Percentiles rank a stretch among this genome's conserved stretches.
phyloP scores from a whole-genome alignment of 2,888 invertebrate species.

The Tortricodes alternella region DNA sequence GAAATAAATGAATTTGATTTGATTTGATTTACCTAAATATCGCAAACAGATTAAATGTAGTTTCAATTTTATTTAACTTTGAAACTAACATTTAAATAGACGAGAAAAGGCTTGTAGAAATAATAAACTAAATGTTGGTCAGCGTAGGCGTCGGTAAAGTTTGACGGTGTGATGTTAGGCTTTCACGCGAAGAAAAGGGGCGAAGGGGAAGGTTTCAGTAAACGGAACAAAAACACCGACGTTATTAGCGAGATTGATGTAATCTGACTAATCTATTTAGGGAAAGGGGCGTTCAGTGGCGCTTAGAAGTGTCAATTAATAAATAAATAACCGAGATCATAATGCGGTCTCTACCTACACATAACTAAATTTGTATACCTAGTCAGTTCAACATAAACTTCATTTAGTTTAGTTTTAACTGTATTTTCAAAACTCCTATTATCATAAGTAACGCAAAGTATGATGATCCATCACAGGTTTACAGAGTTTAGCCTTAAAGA shows the following conservation, averaged over 20 bases:
- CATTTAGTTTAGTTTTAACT: no score
- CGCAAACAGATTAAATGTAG: no score
- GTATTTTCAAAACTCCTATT: no score
- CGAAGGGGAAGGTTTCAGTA: constrained; percentile 71
- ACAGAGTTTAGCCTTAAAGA: no score
- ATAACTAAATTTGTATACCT: neutral
- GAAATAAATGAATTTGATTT: no score
- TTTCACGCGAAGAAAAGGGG: constrained; percentile 68
- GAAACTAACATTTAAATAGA: neutral
- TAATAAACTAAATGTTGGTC: neutral
- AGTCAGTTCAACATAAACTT: no score
- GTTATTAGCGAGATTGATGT: constrained; percentile 83
- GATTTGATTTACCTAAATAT: no score
- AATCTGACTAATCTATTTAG: constrained; percentile 83
- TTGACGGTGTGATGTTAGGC: constrained; percentile 58
- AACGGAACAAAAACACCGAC: constrained; percentile 81
- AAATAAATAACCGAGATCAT: constrained; percentile 44
- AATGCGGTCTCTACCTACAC: neutral
- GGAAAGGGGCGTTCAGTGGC: constrained; percentile 59
- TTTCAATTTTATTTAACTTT: no score
- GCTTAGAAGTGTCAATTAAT: constrained; percentile 68
- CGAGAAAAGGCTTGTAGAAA: neutral
- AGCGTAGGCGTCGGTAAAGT: constrained; percentile 1
- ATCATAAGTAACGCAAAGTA: no score
- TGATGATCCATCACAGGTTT: no score